Base-by-base conservation (phyloP, 2,797 vertebrate species). In the Halcyon chelicuti region DNA sequence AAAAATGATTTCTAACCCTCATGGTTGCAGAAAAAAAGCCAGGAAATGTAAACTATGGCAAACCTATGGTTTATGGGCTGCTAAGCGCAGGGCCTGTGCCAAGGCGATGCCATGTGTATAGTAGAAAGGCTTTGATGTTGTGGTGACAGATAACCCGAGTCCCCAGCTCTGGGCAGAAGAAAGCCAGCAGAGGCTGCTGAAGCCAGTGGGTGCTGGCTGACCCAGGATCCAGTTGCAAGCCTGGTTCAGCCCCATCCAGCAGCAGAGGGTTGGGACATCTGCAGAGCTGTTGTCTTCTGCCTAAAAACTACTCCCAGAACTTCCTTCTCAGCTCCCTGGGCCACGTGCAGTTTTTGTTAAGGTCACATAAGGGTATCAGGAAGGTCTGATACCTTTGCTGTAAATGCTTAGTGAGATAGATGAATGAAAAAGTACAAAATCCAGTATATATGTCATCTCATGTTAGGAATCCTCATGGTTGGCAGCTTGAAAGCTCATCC, bases 401-500 rank as follows among this genome's bases (percentile, higher is more conserved):
- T 83, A 65, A 42, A 68, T 7, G 9, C 13, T 58, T 52, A 52
- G 49, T 42, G 78, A 52, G 49, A 39, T 23, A 65, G 47, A 37
- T 67, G 61, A 54, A 42, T 90, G 42, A 91, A 94, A 92, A 89
- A 91, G 51, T 65, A 80, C 52, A 40, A 84, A 91, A 90, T 66
- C 12, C 16, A 13, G 20, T 33, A 6, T 83, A 14, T 93, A 94
- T 93, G 26, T 94, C 66, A 78, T 73, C 29, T 86, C 19, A 0
- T 9, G 12, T 60, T 88, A 39, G 70, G 52, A 88, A 73, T 76
- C 51, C 19, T 62, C 57, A 62, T 1, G 2, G 66, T 5, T 81
- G 85, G 40, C 73, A 93, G 28, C 37, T 12, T 60, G 21, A 80
- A 88, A 81, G 29, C 4, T 7, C 81, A 25, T 57, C 29, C 26